Conservation (phyloP, 2,797 vertebrate genomes). For the Lagorchestes hirsutus region DNA sequence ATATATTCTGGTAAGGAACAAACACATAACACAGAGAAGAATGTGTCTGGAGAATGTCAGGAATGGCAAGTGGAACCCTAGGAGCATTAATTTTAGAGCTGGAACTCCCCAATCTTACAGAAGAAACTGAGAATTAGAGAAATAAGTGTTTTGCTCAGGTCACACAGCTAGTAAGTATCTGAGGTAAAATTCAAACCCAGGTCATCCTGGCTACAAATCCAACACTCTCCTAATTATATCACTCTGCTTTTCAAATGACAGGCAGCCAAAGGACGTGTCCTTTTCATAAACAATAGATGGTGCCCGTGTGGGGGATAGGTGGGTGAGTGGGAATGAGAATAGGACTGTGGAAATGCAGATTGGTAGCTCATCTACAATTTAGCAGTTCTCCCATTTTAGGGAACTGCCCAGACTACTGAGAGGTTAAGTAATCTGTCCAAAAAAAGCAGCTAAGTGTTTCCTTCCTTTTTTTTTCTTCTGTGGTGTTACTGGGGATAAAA, state of each 20-base stretch:
- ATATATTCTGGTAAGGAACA: background rate
- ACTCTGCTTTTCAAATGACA: background rate
- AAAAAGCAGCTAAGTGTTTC: background rate
- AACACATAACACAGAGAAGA: background rate
- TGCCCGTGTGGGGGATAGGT: background rate
- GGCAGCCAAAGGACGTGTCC: no score
- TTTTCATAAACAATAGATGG: background rate
- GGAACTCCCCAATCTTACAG: background rate
- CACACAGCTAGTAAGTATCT: background rate
- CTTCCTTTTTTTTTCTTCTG: background rate
- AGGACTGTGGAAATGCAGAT: background rate
- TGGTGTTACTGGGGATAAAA: background rate
- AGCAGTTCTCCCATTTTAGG: background rate
- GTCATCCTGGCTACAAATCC: conserved; percentile 38
- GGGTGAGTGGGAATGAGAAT: background rate
- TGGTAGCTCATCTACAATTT: background rate
- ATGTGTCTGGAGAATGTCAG: background rate
- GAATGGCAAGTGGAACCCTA: background rate
- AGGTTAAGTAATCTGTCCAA: background rate
- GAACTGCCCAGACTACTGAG: background rate
- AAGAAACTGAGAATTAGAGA: background rate
- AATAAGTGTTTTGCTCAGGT: conserved; percentile 29
- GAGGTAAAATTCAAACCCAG: conserved; percentile 38
- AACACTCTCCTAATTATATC: conserved; percentile 5
- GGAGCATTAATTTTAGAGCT: background rate